These are phyloP conservation scores for Diplazon laetatorius DNA, from an alignment of 2,888 invertebrate species.

Conservation along the genomic window DNA sequence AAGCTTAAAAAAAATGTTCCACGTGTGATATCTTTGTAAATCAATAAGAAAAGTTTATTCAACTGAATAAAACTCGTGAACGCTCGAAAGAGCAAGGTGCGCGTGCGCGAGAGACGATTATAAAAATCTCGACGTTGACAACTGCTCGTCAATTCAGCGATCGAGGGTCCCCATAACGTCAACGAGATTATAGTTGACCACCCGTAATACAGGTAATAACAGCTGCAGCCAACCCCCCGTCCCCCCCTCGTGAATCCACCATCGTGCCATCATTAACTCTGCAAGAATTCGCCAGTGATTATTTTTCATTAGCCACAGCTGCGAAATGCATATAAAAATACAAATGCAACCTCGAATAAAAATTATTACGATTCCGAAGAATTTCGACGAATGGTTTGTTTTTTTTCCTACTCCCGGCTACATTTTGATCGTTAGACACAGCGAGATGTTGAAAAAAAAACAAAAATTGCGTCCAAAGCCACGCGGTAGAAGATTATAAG, in stretches of 20 bases:
- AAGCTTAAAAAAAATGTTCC: not conserved
- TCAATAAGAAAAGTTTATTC: not conserved
- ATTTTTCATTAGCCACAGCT: slow-evolving; percentile 55
- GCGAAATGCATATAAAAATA: slow-evolving; percentile 36
- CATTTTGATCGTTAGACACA: too few relatives aligned
- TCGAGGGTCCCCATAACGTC: slow-evolving; percentile 39
- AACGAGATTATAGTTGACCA: slow-evolving; percentile 58
- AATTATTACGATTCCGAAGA: slow-evolving; percentile 1
- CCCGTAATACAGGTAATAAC: slow-evolving; percentile 60
- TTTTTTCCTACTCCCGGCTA: slow-evolving; percentile 5
- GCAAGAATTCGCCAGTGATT: slow-evolving; percentile 59
- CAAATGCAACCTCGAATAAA: slow-evolving; percentile 9
- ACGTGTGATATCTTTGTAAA: not conserved
- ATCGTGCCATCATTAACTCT: slow-evolving; percentile 58
- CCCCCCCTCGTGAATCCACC: slow-evolving; percentile 23
- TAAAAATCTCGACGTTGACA: not conserved
- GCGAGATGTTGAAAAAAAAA: too few relatives aligned
- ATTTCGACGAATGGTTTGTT: not conserved
- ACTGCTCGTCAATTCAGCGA: slow-evolving; percentile 9
- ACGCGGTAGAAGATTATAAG: too few relatives aligned
- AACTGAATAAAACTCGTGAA: not conserved
- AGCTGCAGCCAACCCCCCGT: slow-evolving; percentile 64
- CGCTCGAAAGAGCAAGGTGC: not conserved
- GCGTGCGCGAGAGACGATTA: not conserved
- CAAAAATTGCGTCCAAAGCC: too few relatives aligned